phyloP scores from a whole-genome alignment of 2,888 invertebrate species.

The Leptura quadrifasciata region DNA sequence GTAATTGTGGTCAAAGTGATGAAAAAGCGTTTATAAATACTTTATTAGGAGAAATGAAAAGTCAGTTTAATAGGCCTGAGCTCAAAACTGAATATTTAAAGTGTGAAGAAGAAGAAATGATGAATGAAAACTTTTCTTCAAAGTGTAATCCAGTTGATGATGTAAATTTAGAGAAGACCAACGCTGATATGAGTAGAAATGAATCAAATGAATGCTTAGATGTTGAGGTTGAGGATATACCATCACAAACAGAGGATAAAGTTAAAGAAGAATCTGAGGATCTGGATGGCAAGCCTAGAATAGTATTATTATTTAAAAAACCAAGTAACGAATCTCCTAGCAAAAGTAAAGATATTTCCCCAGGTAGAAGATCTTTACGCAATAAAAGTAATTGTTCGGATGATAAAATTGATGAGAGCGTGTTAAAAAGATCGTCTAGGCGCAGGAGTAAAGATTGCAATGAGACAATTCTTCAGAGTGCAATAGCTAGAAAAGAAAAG shows the following conservation, averaged over 20 bases:
- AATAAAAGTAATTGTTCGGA: slow-evolving; percentile 59
- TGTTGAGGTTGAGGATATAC: slow-evolving; percentile 42
- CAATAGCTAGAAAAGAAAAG: slow-evolving; percentile 84
- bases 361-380: slow-evolving; percentile 72
- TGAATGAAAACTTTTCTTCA: slow-evolving; percentile 21
- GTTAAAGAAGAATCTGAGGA: slow-evolving; percentile 50
- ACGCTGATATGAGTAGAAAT: slow-evolving; percentile 37
- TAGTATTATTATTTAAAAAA: slow-evolving; percentile 64
- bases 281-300: slow-evolving; percentile 45
- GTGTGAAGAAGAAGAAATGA: slow-evolving; percentile 47
- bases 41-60: slow-evolving; percentile 71
- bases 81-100: slow-evolving; percentile 46
- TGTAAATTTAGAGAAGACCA: slow-evolving; percentile 4
- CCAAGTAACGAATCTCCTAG: slow-evolving; percentile 54
- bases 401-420: slow-evolving; percentile 65
- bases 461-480: slow-evolving; percentile 81
- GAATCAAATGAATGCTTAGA: slow-evolving; percentile 21
- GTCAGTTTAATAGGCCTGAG: slow-evolving; percentile 71
- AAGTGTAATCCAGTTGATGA: slow-evolving; percentile 15
- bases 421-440: slow-evolving; percentile 79
- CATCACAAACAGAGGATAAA: slow-evolving; percentile 42
- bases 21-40: slow-evolving; percentile 65
- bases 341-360: slow-evolving; percentile 68
- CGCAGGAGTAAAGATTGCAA: slow-evolving; percentile 79
- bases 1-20: slow-evolving; percentile 42